Conservation (phyloP, 2,888 invertebrate genomes). For the Tricholauxania praeusta region DNA sequence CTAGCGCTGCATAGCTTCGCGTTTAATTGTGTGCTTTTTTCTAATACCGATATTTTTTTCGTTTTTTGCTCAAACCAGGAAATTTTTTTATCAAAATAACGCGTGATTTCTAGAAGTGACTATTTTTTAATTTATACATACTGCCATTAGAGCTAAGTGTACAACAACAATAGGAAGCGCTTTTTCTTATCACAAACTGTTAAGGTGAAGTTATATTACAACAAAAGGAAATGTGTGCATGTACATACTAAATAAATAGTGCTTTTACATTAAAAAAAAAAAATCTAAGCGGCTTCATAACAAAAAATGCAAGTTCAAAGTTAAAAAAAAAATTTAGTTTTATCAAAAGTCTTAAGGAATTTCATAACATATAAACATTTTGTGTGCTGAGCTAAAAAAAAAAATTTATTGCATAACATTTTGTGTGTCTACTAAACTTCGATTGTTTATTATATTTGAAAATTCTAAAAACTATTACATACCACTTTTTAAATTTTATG, state of each 20-base stretch:
- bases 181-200: conserved; percentile 1
- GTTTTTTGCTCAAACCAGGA: background rate
- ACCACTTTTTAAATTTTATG: too few relatives aligned
- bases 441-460: too few relatives aligned
- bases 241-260: too few relatives aligned
- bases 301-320: background rate
- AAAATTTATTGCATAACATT: too few relatives aligned
- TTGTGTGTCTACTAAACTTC: too few relatives aligned
- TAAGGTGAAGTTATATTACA: conserved; percentile 18
- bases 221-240: background rate
- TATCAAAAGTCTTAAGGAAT: too few relatives aligned
- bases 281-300: background rate
- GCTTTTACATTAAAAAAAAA: background rate
- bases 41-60: background rate
- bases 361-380: too few relatives aligned
- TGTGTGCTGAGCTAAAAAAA: too few relatives aligned
- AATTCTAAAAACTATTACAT: too few relatives aligned
- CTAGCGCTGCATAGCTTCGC: background rate
- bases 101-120: background rate
- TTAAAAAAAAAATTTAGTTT: too few relatives aligned
- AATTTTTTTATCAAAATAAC: conserved; percentile 2
- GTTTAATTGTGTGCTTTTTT: background rate
- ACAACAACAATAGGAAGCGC: background rate
- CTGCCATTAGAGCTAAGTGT: too few relatives aligned
- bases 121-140: too few relatives aligned